Base-by-base conservation (phyloP, 2,113 vertebrate species). In the Chloroceryle aenea region DNA sequence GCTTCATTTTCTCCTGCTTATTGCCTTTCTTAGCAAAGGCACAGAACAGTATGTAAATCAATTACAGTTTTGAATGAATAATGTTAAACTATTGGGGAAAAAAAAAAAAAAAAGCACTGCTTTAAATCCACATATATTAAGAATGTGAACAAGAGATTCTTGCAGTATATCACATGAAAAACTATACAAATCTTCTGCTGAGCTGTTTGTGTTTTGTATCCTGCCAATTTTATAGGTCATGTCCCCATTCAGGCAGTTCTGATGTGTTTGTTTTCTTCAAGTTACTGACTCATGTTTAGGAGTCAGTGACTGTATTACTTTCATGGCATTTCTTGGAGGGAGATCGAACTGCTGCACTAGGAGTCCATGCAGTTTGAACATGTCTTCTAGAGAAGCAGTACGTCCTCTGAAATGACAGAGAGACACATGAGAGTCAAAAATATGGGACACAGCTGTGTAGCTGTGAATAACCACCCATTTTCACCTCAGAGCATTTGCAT, bases 381-480 rank as follows among this genome's bases (percentile, higher is more conserved):
- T 21, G 22, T 80, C 53, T 95, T 34, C 73, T 89, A 38, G 62
- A 96, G 32, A 68, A 95, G 43, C 22, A 90, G 7, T 90, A 87
- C 69, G 90, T 93, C 62, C 53, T 93, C 62, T 76, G 50, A 93
- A 80, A 22, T 27, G 21, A 82, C 63, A 72, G 61, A 77, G 42
- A 56, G 8, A 62, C 47, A 85, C 71, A 94, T 53, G 66, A 85
- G 32, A 68, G 58, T 89, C 23, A 85, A 86, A 97, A 95, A 86
- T 91, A 94, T 67, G 43, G 74, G 81, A 71, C 77, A 92, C 85
- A 95, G 94, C 67, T 96, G 82, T 75, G 59, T 58, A 95, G 73
- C 67, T 93, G 55, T 71, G 78, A 93, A 82, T 93, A 87, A 92
- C 73, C 87, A 80, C 42, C 48, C 66, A 62, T 75, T 94, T 93